Base-by-base conservation (phyloP, 2,113 vertebrate species). In the cat (Felis catus) region DNA sequence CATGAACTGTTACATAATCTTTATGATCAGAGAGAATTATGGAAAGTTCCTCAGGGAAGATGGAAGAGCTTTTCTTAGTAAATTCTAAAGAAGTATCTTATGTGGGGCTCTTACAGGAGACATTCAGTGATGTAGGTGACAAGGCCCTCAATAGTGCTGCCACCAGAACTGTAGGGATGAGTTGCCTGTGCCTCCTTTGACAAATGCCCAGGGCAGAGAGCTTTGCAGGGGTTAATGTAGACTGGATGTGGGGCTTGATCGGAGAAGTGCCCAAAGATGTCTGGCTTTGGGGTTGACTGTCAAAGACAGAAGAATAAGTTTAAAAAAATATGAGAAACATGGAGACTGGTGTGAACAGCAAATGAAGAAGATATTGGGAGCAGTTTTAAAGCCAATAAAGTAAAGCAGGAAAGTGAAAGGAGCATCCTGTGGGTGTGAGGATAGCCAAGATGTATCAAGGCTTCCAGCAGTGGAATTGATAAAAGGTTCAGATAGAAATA, bases 21-120 rank as follows among this genome's bases (percentile, higher is more conserved):
- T 94, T 79, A 70, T 76, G 84, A 97, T 95, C 95, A 96, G 68
- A 94, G 55, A 88, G 81, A 95, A 97, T 87, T 95, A 63, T 87
- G 93, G 93, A 83, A 97, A 63, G 27, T 87, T 94, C 68, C 80
- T 92, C n/a, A 61, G 61, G 73, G 88, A 71, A 89, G 63, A 53
- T 0, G 0, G 80, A 92, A 87, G 87, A 97, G 84, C 84, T 97
- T 94, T 97, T 48, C 74, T 48, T 48, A 78, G 41, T 92, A 87
- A 83, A 89, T 96, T 97, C 55, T 95, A 95, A 97, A 97, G 92
- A 96, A 84, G 39, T 87, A 19, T 58, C 51, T 83, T 36, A 65
- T 68, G 19, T 63, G n/a, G 66, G 82, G 45, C 31, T 97, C 84
- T 94, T 39, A 63, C 29, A 86, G 51, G 71, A 94, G 29, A 39